A percentile compares a stretch with the other conserved stretches of the same genome.
Evolutionary conservation across 2,888 invertebrate genomes (phyloP).

Genomic region (Mycogona germanica): DNA sequence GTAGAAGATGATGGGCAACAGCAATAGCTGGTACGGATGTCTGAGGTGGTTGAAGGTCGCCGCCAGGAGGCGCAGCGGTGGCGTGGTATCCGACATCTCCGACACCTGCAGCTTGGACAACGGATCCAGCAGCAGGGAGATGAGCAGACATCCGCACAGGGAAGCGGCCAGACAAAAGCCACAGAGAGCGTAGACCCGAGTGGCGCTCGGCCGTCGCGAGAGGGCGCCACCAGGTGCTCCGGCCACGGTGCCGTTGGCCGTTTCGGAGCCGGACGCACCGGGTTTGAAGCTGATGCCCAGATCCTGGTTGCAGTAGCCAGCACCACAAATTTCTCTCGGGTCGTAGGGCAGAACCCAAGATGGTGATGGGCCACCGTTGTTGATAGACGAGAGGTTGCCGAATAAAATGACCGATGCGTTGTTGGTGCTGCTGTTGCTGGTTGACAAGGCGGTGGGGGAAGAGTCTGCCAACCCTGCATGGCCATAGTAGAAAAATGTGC

Average conservation of each 20-base stretch:
- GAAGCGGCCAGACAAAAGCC: conserved; percentile 81
- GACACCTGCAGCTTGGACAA: conserved; percentile 55
- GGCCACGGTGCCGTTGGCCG: too few species aligned
- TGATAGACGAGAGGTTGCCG: too few species aligned
- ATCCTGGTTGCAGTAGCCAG: conserved; percentile 11
- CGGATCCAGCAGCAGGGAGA: conserved; percentile 78
- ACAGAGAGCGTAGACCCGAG: conserved; percentile 76
- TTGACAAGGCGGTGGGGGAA: conserved; percentile 4
- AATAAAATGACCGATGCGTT: conserved; percentile 5
- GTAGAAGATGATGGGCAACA: conserved; percentile 91
- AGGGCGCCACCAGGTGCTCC: not conserved
- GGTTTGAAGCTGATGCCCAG: conserved; percentile 1
- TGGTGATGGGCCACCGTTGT: too few species aligned
- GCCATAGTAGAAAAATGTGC: too few species aligned
- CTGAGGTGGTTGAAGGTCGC: conserved; percentile 86
- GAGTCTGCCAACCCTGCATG: too few species aligned
- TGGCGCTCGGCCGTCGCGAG: conserved; percentile 23
- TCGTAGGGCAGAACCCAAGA: conserved; percentile 8
- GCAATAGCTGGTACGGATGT: conserved; percentile 78
- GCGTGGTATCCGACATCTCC: conserved; percentile 32
- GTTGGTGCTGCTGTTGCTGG: not conserved
- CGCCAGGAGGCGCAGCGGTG: conserved; percentile 65
- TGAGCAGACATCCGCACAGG: conserved; percentile 67
- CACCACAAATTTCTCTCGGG: conserved; percentile 6
- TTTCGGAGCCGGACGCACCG: not conserved